Evolutionary conservation across 2,113 vertebrate species (phyloP).

Genomic region (Elaphurus davidianus): DNA sequence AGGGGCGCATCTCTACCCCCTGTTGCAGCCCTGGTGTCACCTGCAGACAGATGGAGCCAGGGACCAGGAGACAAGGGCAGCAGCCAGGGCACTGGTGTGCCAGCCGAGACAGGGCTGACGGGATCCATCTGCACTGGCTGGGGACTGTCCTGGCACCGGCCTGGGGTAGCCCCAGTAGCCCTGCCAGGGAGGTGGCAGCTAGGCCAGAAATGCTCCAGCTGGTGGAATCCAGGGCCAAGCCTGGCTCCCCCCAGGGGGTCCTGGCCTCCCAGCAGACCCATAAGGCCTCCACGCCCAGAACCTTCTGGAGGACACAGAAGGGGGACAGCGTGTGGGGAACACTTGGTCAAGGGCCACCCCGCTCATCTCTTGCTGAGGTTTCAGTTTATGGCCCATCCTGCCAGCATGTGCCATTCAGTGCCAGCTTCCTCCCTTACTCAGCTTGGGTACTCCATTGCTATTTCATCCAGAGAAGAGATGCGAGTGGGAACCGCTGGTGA

Average conservation of each 20-base stretch:
- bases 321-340: neutral
- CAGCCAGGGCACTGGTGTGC: neutral
- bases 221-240: neutral
- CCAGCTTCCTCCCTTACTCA: neutral
- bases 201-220: neutral
- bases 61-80: neutral
- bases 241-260: neutral
- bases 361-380: neutral
- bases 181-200: neutral
- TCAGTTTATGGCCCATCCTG: neutral
- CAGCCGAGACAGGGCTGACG: neutral
- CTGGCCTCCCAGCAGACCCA: neutral
- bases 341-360: neutral
- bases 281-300: neutral
- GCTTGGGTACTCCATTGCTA: neutral
- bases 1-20: neutral
- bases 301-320: neutral
- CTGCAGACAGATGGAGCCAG: neutral
- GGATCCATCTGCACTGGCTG: neutral
- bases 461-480: neutral
- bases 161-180: neutral
- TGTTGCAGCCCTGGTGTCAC: neutral
- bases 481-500: neutral
- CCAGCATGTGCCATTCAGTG: accelerated
- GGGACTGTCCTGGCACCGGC: neutral